Conservation (phyloP, 2,113 vertebrate species). For the Chionis minor region DNA sequence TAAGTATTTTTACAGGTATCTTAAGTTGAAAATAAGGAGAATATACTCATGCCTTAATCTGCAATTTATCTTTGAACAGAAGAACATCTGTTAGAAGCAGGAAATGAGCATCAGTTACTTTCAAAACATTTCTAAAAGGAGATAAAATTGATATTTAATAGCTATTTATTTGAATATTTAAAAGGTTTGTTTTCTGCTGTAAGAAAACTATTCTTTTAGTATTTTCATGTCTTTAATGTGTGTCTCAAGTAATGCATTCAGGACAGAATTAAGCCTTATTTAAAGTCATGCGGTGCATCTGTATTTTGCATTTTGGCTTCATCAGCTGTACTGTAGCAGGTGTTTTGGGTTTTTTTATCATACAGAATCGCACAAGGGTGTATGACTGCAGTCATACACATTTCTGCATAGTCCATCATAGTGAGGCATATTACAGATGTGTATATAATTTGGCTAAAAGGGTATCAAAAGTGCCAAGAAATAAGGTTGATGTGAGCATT, state of each 20-base stretch:
- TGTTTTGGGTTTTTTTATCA: background rate
- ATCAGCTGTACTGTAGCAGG: background rate
- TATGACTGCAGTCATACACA: background rate
- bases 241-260: background rate
- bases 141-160: background rate
- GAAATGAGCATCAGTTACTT: background rate
- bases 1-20: background rate
- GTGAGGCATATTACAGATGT: background rate
- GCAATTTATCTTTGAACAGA: background rate
- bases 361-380: background rate
- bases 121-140: background rate
- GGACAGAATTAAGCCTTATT: background rate
- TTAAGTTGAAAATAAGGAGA: background rate
- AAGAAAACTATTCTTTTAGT: background rate
- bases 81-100: background rate
- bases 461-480: background rate
- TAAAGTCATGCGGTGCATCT: background rate
- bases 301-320: background rate
- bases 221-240: background rate
- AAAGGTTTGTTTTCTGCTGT: background rate
- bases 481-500: background rate
- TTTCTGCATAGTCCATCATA: background rate
- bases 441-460: background rate
- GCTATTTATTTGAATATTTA: conserved; percentile 12
- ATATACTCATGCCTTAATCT: background rate